Conservation (phyloP, 2,113 vertebrate species). For the Tauraco erythrolophus region DNA sequence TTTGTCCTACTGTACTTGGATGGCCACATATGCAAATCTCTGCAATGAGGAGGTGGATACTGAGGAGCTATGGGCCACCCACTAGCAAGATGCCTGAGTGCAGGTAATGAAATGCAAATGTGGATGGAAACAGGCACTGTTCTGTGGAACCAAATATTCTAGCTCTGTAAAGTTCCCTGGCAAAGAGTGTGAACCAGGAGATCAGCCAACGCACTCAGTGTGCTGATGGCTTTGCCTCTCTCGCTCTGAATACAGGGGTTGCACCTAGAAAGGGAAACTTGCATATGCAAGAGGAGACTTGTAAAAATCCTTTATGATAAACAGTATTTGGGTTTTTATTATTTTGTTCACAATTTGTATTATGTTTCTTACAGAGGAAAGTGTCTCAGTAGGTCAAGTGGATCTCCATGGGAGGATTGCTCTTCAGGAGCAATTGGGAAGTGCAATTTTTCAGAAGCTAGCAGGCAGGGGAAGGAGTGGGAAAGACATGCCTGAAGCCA, state of each 20-base stretch:
- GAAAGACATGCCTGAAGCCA: not conserved
- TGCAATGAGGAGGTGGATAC: rapidly evolving
- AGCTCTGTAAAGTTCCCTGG: not conserved
- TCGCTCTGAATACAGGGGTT: not conserved
- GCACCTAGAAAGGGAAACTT: not conserved
- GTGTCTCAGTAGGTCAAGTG: rapidly evolving
- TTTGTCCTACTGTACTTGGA: not conserved
- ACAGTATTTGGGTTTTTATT: not conserved
- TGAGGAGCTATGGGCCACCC: not conserved
- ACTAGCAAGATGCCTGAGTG: too few species aligned
- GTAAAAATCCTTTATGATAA: not conserved
- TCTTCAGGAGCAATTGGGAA: rapidly evolving
- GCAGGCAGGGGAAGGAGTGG: not conserved
- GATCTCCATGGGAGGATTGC: not conserved
- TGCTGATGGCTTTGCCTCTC: not conserved
- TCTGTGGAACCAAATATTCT: not conserved
- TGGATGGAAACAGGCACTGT: not conserved
- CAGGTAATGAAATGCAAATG: not conserved
- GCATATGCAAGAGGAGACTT: not conserved
- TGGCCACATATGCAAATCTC: not conserved
- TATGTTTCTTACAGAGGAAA: not conserved
- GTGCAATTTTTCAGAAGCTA: not conserved
- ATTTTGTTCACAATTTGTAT: not conserved
- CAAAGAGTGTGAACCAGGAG: not conserved
- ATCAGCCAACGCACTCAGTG: rapidly evolving